Evolutionary conservation across 1,140 invertebrate genomes (phyloP), one percentile per base, ranked within the genome.

Genomic region (Eufriesea mexicana): DNA sequence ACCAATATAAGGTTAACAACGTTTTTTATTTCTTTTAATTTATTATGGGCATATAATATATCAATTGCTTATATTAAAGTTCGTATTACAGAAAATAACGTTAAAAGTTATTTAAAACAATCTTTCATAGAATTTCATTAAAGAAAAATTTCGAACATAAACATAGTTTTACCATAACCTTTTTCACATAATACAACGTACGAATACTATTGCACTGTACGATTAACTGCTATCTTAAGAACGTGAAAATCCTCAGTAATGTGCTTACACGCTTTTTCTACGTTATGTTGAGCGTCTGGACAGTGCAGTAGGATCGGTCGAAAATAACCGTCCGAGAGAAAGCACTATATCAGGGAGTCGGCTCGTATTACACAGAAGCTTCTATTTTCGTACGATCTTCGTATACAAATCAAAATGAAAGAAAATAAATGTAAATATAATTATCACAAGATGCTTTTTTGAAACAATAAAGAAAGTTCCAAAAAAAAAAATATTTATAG

Each of bases 281-380:
- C 82, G 62, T 84, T 68, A n/a, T 47, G 57, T 54, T 9, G 71
- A 74, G 61, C 64, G 67, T 80, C 77, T 84, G 83, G 78, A 84
- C 55, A 64, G 64, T 67, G 59, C 62, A 62, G 59, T 73, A 66
- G 54, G 59, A 47, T 80, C 62, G 20, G 86, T 77, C 80, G 79
- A 93, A 93, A 94, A 94, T 94, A 94, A 86, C 79, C 84, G 64
- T 78, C 75, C 61, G 76, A 85, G 90, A 91, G 91, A 91, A 92
- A 92, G 88, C 89, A 81, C 93, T 94, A 94, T 94, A 94, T 93
- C 89, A 66, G 92, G 93, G 92, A 85, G 91, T 90, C 93, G 91
- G 91, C 89, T 94, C 93, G 87, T 91, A 79, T 94, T 94, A 94
- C 93, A 92, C 70, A 70, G 81, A 79, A 54, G 70, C 25, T 76